Base-by-base conservation (phyloP, 2,888 invertebrate species). In the Hyles lineata region DNA sequence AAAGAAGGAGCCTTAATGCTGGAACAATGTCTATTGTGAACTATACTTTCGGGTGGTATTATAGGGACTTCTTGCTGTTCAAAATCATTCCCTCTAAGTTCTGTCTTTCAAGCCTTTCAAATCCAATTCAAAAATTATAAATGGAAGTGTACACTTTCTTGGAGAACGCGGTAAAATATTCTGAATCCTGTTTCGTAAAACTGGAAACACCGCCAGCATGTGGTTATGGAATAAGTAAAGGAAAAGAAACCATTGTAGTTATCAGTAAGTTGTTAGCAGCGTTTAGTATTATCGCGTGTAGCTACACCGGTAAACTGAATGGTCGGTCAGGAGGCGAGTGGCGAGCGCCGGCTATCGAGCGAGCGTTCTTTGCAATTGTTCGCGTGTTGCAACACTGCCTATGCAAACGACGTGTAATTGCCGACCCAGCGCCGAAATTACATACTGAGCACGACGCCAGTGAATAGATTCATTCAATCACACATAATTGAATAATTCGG, bases 331-430 rank as follows among this genome's bases (percentile, higher is more conserved):
- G 60, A 60, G 50, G 43, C 35, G 67, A 21, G 43, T 43, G 43
- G 43, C 43, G 43, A 43, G 43, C 43, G 43, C 43, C 43, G 43
- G 43, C 43, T 11, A n/a, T 55, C 55, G 55, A n/a, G 55, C n/a
- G 43, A 23, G 50, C 50, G 67, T 67, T 67, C 67, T 67, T 67
- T 67, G 67, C 67, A 25, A 67, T 67, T 67, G 67, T 67, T 67
- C 67, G 67, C 67, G 67, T 67, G 67, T 67, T 67, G 50, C 67
- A 67, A 67, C 50, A 67, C 67, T 19, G 55, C 19, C 55, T 67
- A 67, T 67, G 67, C 23, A 67, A 67, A 67, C 67, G 35, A 67
- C 15, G 23, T 67, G 43, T 67, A 67, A 67, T 67, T 67, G 50
- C 67, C 15, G 67, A 50, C 23, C 17, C 62, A 62, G n/a, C 62